A percentile compares a stretch with the other conserved stretches of the same genome.
These are phyloP conservation scores for Neuroterus valhalla DNA, from an alignment of 1,140 invertebrate species.

Conservation along the genomic window DNA sequence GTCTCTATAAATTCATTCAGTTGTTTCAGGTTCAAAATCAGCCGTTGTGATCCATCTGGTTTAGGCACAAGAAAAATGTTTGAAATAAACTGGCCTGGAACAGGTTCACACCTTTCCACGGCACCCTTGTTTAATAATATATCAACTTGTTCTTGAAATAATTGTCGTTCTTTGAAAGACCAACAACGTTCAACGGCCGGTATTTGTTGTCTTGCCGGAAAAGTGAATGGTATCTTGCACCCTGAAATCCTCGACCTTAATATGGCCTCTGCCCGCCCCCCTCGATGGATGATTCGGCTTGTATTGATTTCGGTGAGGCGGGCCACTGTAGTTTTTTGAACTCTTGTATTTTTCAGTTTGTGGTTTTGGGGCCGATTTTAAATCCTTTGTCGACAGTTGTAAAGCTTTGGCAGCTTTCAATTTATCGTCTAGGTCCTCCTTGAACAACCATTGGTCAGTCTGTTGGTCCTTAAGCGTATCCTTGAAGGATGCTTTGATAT, in stretches of 20 bases:
- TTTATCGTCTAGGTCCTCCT: background rate
- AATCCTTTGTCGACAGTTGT: slow-evolving; percentile 34
- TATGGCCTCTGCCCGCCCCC: background rate
- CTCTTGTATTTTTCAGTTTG: background rate
- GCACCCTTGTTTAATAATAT: too few species aligned
- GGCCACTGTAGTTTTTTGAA: slow-evolving; percentile 32
- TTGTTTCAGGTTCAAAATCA: too few species aligned
- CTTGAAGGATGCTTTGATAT: slow-evolving; percentile 32
- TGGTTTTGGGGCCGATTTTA: slow-evolving; percentile 3
- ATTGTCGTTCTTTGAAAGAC: slow-evolving; percentile 15
- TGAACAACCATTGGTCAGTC: slow-evolving; percentile 21
- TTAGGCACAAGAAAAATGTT: too few species aligned
- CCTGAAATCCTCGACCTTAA: background rate
- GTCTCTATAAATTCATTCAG: slow-evolving; percentile 51
- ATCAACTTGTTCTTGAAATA: slow-evolving; percentile 20
- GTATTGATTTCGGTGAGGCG: slow-evolving; percentile 10
- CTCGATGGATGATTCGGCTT: background rate
- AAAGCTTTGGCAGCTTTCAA: slow-evolving; percentile 7
- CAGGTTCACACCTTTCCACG: too few species aligned
- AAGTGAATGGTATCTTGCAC: too few species aligned
- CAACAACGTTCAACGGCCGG: slow-evolving; percentile 12
- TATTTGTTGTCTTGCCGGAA: background rate
- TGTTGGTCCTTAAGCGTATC: background rate
- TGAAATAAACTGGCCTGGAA: too few species aligned
- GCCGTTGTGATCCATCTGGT: slow-evolving; percentile 44